These are phyloP conservation scores for Lemur catta DNA, from an alignment of 2,797 vertebrate genomes.

Conservation along the genomic window DNA sequence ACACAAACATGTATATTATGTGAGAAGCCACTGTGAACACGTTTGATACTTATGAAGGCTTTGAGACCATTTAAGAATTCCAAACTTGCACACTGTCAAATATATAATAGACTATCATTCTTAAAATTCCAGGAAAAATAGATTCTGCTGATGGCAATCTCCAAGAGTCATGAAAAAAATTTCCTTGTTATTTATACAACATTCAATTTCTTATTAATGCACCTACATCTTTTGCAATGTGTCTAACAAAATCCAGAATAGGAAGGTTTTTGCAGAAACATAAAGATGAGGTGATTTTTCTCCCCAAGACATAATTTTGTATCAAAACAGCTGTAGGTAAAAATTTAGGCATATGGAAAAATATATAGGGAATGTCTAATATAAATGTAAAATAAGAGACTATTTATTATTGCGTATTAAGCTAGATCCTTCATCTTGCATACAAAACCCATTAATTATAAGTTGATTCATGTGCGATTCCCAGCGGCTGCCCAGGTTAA, in stretches of 20 bases:
- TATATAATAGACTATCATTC: background rate
- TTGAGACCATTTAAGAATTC: constrained; percentile 33
- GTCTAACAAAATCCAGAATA: constrained; percentile 32
- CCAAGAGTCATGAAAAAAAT: background rate
- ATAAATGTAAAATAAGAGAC: background rate
- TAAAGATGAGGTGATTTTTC: constrained; percentile 24
- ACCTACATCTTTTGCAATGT: constrained; percentile 35
- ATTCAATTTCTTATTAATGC: constrained; percentile 45
- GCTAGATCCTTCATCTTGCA: background rate
- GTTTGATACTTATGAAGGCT: constrained; percentile 52
- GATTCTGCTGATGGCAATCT: constrained; percentile 29
- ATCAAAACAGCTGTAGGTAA: constrained; percentile 52
- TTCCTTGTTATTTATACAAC: constrained; percentile 38
- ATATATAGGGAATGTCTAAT: background rate
- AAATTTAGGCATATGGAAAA: background rate
- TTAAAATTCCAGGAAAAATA: constrained; percentile 44
- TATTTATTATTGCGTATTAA: constrained; percentile 26
- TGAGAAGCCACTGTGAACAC: background rate
- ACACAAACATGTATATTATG: background rate
- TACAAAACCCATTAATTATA: background rate
- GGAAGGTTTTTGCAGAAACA: constrained; percentile 17
- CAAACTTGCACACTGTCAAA: background rate
- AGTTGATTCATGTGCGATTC: background rate
- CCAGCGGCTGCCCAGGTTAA: constrained; percentile 12
- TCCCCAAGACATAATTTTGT: background rate